A percentile compares a stretch with the other conserved stretches of the same genome.
Evolutionary conservation across 2,113 vertebrate genomes (phyloP).

Genomic region (Hemibagrus wyckioides): DNA sequence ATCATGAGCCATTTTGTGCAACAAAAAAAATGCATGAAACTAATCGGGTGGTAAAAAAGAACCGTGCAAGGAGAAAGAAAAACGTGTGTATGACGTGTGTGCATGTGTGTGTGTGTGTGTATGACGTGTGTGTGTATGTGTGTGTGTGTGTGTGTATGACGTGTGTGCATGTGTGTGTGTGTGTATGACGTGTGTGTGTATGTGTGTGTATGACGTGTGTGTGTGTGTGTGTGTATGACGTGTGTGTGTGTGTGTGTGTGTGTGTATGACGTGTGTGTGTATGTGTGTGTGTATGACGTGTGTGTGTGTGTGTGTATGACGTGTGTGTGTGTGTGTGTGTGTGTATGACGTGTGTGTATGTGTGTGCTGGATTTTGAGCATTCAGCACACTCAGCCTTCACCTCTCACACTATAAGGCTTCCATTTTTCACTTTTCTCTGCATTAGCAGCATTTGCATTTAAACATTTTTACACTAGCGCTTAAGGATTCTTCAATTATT

Average conservation of each 20-base stretch:
- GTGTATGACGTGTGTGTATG: no score
- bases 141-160: not conserved
- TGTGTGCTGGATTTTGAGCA: slow-evolving; percentile 20
- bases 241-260: not conserved
- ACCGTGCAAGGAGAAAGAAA: not conserved
- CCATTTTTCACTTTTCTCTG: slow-evolving; percentile 50
- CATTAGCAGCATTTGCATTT: slow-evolving; percentile 57
- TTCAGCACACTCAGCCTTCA: slow-evolving; percentile 44
- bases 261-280: no score
- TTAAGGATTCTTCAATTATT: slow-evolving; percentile 57
- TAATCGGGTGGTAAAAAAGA: not conserved
- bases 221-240: not conserved
- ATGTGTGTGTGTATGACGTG: not conserved
- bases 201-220: no score
- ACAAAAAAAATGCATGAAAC: not conserved
- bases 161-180: not conserved
- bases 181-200: no score
- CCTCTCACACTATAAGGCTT: slow-evolving; percentile 37
- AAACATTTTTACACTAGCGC: slow-evolving; percentile 25
- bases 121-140: no score
- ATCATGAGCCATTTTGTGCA: not conserved
- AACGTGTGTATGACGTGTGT: no score
- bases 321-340: not conserved
- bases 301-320: no score
- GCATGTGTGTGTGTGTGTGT: not conserved